Conservation (phyloP, 2,888 invertebrate genomes). For the Eupithecia exiguata region DNA sequence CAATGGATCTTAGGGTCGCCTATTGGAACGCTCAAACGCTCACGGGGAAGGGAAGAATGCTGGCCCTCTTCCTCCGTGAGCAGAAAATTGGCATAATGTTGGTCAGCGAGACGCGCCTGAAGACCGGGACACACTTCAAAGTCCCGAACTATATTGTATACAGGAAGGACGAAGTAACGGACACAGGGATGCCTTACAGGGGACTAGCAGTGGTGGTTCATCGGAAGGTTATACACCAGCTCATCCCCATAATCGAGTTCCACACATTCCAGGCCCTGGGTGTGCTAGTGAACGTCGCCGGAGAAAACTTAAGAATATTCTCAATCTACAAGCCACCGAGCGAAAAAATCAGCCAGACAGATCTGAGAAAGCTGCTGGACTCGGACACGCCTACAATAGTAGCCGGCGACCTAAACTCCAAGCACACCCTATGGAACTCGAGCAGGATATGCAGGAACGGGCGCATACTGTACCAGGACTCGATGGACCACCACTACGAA, state of each 20-base stretch:
- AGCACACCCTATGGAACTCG: too few species aligned
- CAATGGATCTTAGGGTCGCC: conserved; percentile 15
- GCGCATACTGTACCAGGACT: too few species aligned
- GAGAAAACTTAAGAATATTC: neutral
- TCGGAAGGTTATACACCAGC: neutral
- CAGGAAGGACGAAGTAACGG: neutral
- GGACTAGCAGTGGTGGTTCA: neutral
- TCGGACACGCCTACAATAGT: too few species aligned
- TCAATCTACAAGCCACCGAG: too few species aligned
- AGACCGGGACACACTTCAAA: neutral
- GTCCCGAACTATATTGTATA: neutral
- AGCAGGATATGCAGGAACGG: too few species aligned
- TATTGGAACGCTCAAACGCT: conserved; percentile 20
- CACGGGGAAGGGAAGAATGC: conserved; percentile 24
- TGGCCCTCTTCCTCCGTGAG: conserved; percentile 23
- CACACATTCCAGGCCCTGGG: neutral
- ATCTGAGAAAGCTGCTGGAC: too few species aligned
- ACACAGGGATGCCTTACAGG: neutral
- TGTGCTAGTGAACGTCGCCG: neutral
- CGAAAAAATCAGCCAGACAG: too few species aligned
- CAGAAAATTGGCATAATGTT: neutral
- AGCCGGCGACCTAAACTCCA: too few species aligned
- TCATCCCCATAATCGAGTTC: neutral
- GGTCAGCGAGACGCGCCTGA: neutral
- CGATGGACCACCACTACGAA: too few species aligned